Conservation (phyloP, 2,888 invertebrate genomes). For the Acanthococcus lagerstroemiae region DNA sequence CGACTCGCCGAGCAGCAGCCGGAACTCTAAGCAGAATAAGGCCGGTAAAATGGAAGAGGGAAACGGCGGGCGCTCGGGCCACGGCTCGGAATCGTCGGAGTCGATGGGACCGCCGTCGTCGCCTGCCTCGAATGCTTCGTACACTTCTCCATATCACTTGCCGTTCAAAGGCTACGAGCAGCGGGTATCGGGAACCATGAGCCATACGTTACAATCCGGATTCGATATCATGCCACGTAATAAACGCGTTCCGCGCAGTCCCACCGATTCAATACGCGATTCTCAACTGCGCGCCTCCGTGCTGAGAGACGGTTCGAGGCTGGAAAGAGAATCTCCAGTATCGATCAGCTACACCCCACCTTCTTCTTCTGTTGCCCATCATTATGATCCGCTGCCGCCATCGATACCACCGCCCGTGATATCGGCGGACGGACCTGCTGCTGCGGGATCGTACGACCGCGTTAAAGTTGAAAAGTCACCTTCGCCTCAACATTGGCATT, state of each 20-base stretch:
- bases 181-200: conserved; percentile 28
- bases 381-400: conserved; percentile 38
- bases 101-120: conserved; percentile 40
- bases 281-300: conserved; percentile 48
- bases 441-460: conserved; percentile 45
- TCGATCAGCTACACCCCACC: conserved; percentile 33
- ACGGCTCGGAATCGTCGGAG: conserved; percentile 10
- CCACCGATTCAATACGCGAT: conserved; percentile 43
- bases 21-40: conserved; percentile 37
- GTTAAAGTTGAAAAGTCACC: conserved; percentile 39
- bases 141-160: conserved; percentile 41
- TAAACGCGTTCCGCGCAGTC: conserved; percentile 50
- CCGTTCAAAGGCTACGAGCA: conserved; percentile 42
- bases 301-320: conserved; percentile 50
- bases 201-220: conserved; percentile 40
- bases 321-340: conserved; percentile 38
- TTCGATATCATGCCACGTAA: conserved; percentile 44
- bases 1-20: conserved; percentile 30
- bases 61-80: conserved; percentile 7
- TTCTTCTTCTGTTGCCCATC: conserved; percentile 35
- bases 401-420: conserved; percentile 4
- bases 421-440: conserved; percentile 38
- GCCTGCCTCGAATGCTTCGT: conserved; percentile 46
- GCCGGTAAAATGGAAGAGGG: conserved; percentile 34
- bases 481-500: conserved; percentile 35